Conservation (phyloP, 2,113 vertebrate species). For the Bufo gargarizans region DNA sequence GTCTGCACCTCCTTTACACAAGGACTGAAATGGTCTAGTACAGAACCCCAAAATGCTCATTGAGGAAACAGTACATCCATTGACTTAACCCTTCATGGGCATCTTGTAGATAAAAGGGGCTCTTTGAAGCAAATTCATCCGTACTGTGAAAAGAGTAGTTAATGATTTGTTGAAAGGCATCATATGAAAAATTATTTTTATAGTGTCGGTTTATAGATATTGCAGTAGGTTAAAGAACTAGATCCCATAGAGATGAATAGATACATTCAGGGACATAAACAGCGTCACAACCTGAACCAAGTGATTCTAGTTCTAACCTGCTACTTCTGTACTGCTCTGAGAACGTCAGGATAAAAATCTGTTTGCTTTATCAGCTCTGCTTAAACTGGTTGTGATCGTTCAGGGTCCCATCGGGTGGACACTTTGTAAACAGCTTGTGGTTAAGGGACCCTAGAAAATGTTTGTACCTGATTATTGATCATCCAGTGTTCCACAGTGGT, state of each 20-base stretch:
- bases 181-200: not conserved
- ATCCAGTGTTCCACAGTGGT: too few species aligned
- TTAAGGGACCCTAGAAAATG: too few species aligned
- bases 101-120: not conserved
- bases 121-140: not conserved
- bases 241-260: not conserved
- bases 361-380: not conserved
- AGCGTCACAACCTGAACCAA: not conserved
- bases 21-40: too few species aligned
- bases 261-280: not conserved
- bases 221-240: not conserved
- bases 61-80: too few species aligned
- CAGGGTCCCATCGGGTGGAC: too few species aligned
- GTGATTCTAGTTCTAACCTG: conserved; percentile 21
- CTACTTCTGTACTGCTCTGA: not conserved
- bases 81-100: not conserved
- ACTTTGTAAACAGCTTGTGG: too few species aligned
- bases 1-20: too few species aligned
- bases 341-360: not conserved
- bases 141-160: not conserved
- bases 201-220: not conserved
- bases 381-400: not conserved
- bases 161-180: not conserved
- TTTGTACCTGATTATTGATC: too few species aligned
- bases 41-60: too few species aligned